Evolutionary conservation across 2,888 invertebrate genomes (phyloP).

Genomic region (Macaria notata): DNA sequence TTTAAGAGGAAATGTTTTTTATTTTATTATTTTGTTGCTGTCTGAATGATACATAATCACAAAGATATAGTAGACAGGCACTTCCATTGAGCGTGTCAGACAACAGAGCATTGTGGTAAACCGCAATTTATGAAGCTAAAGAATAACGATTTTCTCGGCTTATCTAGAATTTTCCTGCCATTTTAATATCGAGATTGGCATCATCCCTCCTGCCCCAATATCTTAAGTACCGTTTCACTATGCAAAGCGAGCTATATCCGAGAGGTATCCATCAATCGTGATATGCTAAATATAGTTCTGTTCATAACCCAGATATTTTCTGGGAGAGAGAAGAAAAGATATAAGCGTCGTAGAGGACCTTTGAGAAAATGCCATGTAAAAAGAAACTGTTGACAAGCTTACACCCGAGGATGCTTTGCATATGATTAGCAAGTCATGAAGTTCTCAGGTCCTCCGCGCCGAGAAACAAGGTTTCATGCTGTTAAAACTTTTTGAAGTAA

Average conservation of each 20-base stretch:
- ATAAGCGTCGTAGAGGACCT: slow-evolving; percentile 5
- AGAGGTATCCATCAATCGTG: slow-evolving; percentile 9
- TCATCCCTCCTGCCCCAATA: slow-evolving; percentile 3
- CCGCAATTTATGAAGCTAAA: no score
- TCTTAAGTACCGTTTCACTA: slow-evolving; percentile 13
- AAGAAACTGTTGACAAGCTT: slow-evolving; percentile 15
- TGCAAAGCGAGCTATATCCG: slow-evolving; percentile 12
- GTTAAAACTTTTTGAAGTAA: slow-evolving; percentile 6
- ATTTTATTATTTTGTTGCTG: no score
- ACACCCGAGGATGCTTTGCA: slow-evolving; percentile 17
- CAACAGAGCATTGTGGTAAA: no score
- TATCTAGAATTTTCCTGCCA: neutral
- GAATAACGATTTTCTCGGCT: no score
- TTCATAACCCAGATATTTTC: slow-evolving; percentile 9
- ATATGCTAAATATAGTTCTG: slow-evolving; percentile 6
- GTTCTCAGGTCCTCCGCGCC: slow-evolving; percentile 8
- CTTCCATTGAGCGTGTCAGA: no score
- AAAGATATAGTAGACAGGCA: no score
- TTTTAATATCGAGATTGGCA: slow-evolving; percentile 14
- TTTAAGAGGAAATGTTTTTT: no score
- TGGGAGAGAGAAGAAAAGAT: neutral
- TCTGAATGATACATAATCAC: no score
- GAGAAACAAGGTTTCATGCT: slow-evolving; percentile 1
- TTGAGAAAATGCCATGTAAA: slow-evolving; percentile 13
- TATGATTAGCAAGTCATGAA: slow-evolving; percentile 22